Base-by-base conservation (phyloP, 2,113 vertebrate species). In the Python bivittatus region DNA sequence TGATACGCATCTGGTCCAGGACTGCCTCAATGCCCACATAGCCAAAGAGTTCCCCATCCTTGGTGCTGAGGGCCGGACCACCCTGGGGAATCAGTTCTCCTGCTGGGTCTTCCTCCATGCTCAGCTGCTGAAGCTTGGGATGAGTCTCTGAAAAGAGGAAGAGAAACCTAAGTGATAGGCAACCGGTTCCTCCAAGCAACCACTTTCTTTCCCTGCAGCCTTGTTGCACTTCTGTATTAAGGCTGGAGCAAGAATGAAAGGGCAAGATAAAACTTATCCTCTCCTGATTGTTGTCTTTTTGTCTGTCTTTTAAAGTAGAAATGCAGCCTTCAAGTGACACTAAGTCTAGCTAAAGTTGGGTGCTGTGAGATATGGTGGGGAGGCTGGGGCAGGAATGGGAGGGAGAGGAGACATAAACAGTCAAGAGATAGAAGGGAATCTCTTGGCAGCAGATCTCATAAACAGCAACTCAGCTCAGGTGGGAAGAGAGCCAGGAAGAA, bases 1-100 rank as follows among this genome's bases (percentile, higher is more conserved):
- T 99, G 96, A 98, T 98, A 91, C 98, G 98, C 98, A 99, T 98
- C 97, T 99, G 99, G 95, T 99, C 99, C 83, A 99, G 97, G 29
- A 99, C 98, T 0, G 99, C 98, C 92, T 99, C 99, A 0, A 99
- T 99, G 88, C 99, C 99, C 96, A 99, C 99, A 0, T 99, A 98
- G 52, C 98, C 98, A 0, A 99, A 97, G 53, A 98, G 97, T 95
- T 98, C 98, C 0, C 95, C 93, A 9, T 98, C 98, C 56, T 38
- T 97, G 0, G 60, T 88, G 60, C 87, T 29, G 0, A 93, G 5
- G 0, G 10, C 54, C 1, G 25, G 0, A 4, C 4, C 0, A 0
- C 90, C 86, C 52, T 91, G 72, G 68, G 96, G 54, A 57, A 42
- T 20, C 87, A 92, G 96, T 89, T 96, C 95, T 15, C 87, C 48